Conservation (phyloP, 2,888 invertebrate species). For the Eulithis prunata region DNA sequence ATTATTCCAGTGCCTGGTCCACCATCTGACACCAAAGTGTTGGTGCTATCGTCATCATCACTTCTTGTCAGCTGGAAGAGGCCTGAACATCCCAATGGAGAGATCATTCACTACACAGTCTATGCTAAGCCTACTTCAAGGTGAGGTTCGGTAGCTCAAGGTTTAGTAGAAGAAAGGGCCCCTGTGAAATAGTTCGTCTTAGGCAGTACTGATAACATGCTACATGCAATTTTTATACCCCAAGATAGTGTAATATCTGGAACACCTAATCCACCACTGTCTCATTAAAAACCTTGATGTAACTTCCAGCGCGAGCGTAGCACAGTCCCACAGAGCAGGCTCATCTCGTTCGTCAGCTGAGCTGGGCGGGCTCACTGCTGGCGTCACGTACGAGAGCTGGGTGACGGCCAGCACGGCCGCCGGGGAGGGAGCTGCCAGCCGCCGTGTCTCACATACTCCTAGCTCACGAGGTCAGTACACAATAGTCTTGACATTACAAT, state of each 20-base stretch:
- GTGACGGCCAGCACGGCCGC: slow-evolving; percentile 85
- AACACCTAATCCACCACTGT: too few relatives aligned
- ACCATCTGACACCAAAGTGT: slow-evolving; percentile 92
- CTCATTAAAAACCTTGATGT: too few relatives aligned
- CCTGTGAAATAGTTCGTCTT: too few relatives aligned
- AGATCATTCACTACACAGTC: slow-evolving; percentile 91
- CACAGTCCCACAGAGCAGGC: slow-evolving; percentile 61
- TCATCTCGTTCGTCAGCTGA: slow-evolving; percentile 56
- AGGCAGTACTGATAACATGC: too few relatives aligned
- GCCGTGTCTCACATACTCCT: slow-evolving; percentile 74
- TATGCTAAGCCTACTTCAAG: slow-evolving; percentile 85
- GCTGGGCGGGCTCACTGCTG: slow-evolving; percentile 62
- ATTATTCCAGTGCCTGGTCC: slow-evolving; percentile 88
- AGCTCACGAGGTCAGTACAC: slow-evolving; percentile 48
- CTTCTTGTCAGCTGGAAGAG: slow-evolving; percentile 94
- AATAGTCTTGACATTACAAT: too few relatives aligned
- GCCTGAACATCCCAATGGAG: slow-evolving; percentile 91
- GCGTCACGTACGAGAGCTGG: slow-evolving; percentile 85
- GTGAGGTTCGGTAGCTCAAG: slow-evolving; percentile 45
- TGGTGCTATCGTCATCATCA: slow-evolving; percentile 91
- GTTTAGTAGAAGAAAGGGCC: too few relatives aligned
- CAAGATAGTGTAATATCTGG: too few relatives aligned
- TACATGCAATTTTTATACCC: too few relatives aligned
- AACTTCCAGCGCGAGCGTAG: slow-evolving; percentile 59
- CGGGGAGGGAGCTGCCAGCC: slow-evolving; percentile 81